Evolutionary conservation across 2,113 vertebrate genomes (phyloP), one percentile per base, ranked within the genome.

Genomic region (Cephalopholis sonnerati): DNA sequence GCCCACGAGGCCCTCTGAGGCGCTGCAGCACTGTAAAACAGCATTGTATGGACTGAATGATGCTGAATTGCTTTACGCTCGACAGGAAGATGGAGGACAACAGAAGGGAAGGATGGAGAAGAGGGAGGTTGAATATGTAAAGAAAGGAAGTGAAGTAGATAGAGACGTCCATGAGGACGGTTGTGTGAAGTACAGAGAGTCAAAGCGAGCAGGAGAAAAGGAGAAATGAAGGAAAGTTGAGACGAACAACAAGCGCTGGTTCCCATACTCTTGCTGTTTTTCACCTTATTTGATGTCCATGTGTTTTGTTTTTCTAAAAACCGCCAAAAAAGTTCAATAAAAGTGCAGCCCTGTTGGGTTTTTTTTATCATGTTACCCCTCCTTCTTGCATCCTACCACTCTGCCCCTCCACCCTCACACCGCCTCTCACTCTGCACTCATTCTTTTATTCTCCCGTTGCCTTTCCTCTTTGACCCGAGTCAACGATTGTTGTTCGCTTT

Each of bases 361-460:
- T 71, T 77, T 57, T 58, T 80, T 68, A 78, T 72, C 39, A 16
- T 20, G 7, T 85, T 65, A 55, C 41, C 67, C 75, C 82, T 64
- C 77, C 67, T 81, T 79, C 84, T 88, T 61, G 59, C 68, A 81
- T 82, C 79, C 86, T 67, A 41, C 55, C 10, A 32, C 63, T 69
- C 54, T 51, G 80, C 74, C 80, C 87, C 82, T 77, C 75, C 83
- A 79, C 88, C 88, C 91, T 87, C 77, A 55, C 77, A 69, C 87
- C 59, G 68, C 89, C 77, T 87, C 88, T 95, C 95, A 94, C 93
- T 95, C 94, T 50, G 73, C 94, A 91, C 93, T 95, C 87, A 94
- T 95, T 95, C 93, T 95, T 94, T 93, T 85, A 90, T 91, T 85
- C 81, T 81, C 79, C 77, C 72, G 5, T 53, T 76, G 84, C 86